Evolutionary conservation across 1,140 invertebrate genomes (phyloP).

Genomic region (Zaprionus vittiger): DNA sequence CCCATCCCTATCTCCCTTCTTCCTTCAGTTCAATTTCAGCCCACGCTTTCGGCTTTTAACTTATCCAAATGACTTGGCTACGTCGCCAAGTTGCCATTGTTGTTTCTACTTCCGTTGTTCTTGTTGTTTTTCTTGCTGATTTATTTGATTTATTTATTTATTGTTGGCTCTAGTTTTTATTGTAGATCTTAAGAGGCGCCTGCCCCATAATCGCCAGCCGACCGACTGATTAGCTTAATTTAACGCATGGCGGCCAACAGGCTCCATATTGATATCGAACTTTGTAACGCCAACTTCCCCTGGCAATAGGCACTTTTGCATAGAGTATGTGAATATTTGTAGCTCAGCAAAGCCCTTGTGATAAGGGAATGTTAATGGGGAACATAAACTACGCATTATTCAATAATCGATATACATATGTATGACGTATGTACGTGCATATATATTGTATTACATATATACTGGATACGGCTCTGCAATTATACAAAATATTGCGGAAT

Average conservation of each 20-base stretch:
- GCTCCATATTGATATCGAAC: background rate
- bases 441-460: background rate
- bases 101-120: conserved; percentile 22
- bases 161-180: conserved; percentile 52
- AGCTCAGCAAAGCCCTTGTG: background rate
- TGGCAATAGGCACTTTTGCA: background rate
- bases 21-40: conserved; percentile 12
- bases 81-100: conserved; percentile 48
- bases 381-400: background rate
- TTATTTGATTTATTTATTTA: conserved; percentile 81
- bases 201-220: conserved; percentile 69
- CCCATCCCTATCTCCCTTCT: background rate
- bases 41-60: conserved; percentile 62
- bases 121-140: conserved; percentile 41
- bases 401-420: background rate
- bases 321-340: background rate
- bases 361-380: background rate
- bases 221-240: conserved; percentile 80
- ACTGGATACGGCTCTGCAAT: too few species aligned
- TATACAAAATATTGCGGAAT: too few species aligned
- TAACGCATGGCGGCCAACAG: conserved; percentile 55
- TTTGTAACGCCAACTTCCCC: background rate
- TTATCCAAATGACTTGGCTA: conserved; percentile 75
- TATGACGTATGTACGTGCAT: background rate
- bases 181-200: conserved; percentile 25